These are phyloP conservation scores for Pomacea maculata DNA, from an alignment of 1,140 invertebrate genomes.

Conservation along the genomic window DNA sequence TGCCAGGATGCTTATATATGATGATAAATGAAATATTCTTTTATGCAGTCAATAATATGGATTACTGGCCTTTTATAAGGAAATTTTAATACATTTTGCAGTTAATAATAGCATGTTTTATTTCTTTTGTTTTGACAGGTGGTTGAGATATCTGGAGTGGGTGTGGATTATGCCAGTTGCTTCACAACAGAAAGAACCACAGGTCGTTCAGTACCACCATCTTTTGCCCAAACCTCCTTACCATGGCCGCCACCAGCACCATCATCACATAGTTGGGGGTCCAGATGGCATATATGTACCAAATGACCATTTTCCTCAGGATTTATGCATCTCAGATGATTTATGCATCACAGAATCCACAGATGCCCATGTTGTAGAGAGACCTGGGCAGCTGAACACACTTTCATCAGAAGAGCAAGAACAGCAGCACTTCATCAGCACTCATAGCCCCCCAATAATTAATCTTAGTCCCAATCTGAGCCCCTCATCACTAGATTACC, in stretches of 20 bases:
- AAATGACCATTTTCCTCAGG: constrained; percentile 16
- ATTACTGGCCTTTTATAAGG: background rate
- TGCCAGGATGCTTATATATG: no score
- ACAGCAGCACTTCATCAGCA: constrained; percentile 52
- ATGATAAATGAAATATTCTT: background rate
- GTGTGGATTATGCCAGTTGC: constrained; percentile 53
- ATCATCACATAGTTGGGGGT: constrained; percentile 26
- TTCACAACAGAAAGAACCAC: constrained; percentile 51
- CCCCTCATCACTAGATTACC: constrained; percentile 52
- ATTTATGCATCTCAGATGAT: constrained; percentile 14
- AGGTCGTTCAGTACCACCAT: constrained; percentile 45
- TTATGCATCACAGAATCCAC: constrained; percentile 16
- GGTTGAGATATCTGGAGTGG: background rate
- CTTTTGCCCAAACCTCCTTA: constrained; percentile 40
- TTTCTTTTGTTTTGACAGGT: background rate
- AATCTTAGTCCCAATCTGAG: constrained; percentile 64
- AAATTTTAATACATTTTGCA: background rate
- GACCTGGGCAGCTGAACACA: constrained; percentile 5
- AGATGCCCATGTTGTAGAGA: constrained; percentile 23
- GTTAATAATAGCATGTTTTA: background rate
- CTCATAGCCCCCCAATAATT: constrained; percentile 63
- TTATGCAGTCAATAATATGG: background rate
- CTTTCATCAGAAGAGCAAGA: constrained; percentile 25
- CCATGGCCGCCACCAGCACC: constrained; percentile 28
- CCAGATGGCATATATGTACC: constrained; percentile 29